phyloP scores from a whole-genome alignment of 2,797 vertebrate genomes.

The Tarsius wallacei region DNA sequence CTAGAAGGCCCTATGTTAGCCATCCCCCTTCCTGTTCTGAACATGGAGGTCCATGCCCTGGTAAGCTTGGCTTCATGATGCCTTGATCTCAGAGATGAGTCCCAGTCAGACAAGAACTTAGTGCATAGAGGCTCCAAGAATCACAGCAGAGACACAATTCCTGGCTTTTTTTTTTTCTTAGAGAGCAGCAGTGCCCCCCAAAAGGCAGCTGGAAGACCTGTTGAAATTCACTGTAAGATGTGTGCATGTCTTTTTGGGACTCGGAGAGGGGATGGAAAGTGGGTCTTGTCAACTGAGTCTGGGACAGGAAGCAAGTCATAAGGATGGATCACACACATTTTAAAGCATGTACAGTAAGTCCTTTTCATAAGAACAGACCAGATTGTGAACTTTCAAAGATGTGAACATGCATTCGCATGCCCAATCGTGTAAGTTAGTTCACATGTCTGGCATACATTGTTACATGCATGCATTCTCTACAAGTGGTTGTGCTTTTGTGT shows the following conservation, averaged over 20 bases:
- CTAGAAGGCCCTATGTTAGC: background rate
- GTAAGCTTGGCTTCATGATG: background rate
- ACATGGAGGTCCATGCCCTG: too few species aligned
- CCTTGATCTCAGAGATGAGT: too few species aligned
- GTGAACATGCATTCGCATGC: too few species aligned
- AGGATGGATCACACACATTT: background rate
- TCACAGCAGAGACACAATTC: background rate
- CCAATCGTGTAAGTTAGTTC: too few species aligned
- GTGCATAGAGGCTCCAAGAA: background rate
- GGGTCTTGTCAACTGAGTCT: background rate
- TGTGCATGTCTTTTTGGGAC: background rate
- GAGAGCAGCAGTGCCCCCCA: background rate
- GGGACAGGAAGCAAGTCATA: background rate
- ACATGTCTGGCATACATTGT: too few species aligned
- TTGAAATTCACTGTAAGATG: background rate
- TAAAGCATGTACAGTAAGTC: too few species aligned
- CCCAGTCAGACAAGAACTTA: background rate
- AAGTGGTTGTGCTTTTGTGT: too few species aligned
- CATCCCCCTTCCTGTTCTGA: background rate
- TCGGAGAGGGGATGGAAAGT: background rate
- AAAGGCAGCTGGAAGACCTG: background rate
- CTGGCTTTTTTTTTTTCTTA: background rate
- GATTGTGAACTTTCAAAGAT: too few species aligned
- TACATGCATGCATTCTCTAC: too few species aligned
- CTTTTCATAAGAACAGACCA: too few species aligned